Evolutionary conservation across 2,888 invertebrate species (phyloP).

Genomic region (Diploptera punctata): DNA sequence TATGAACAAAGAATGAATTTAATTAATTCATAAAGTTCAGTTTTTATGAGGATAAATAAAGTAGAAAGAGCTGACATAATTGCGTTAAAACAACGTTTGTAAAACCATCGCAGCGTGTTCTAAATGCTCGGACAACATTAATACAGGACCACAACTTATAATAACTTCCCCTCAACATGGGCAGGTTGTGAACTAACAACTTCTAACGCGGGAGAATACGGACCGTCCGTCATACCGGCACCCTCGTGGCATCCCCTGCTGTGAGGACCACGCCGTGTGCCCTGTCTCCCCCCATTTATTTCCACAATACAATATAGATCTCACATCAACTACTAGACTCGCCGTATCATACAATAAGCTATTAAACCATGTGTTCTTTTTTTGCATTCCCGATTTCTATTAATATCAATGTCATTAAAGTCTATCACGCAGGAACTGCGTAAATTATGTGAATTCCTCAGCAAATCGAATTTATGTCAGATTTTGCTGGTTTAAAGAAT

Average conservation of each 20-base stretch:
- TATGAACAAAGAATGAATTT: no score
- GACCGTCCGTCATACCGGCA: constrained; percentile 19
- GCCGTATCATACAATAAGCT: no score
- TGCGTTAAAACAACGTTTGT: no score
- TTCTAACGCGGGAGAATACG: constrained; percentile 13
- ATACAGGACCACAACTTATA: constrained; percentile 1
- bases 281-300: constrained; percentile 3
- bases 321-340: background rate
- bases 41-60: background rate
- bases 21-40: background rate
- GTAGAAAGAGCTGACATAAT: background rate
- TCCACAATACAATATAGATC: background rate
- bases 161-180: background rate
- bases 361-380: no score
- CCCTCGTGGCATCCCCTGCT: constrained; percentile 29
- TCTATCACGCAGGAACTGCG: no score
- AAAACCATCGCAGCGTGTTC: background rate
- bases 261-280: background rate
- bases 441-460: no score
- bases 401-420: no score
- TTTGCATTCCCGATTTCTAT: no score
- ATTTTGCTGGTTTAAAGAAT: no score
- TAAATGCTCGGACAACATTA: constrained; percentile 13
- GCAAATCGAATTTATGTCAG: no score
- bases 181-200: constrained; percentile 22